These are phyloP conservation scores for Drosophila parvula DNA, from an alignment of 1,140 invertebrate genomes.

Conservation along the genomic window DNA sequence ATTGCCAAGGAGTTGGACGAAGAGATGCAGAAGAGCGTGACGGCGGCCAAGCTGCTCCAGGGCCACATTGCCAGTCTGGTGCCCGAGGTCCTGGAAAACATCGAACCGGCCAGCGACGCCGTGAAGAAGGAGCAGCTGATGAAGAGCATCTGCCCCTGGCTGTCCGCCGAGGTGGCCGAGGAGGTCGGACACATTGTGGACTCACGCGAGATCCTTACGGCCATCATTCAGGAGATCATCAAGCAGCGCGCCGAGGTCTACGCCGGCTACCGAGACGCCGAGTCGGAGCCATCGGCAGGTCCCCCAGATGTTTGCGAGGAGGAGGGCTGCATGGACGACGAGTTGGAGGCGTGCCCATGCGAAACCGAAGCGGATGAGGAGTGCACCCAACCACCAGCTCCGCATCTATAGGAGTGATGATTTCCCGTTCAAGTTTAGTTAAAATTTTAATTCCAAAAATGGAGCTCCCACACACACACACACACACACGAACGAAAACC, in stretches of 20 bases:
- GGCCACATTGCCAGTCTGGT: slow-evolving; percentile 93
- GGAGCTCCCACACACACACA: background rate
- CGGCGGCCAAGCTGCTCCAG: slow-evolving; percentile 91
- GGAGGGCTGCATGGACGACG: slow-evolving; percentile 59
- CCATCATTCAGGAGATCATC: slow-evolving; percentile 90
- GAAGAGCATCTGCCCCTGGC: slow-evolving; percentile 94
- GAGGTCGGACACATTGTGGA: slow-evolving; percentile 92
- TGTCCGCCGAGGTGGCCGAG: slow-evolving; percentile 91
- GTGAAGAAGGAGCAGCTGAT: slow-evolving; percentile 87
- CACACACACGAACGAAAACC: background rate
- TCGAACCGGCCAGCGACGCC: slow-evolving; percentile 84
- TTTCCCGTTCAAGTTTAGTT: slow-evolving; percentile 56
- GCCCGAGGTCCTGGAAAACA: slow-evolving; percentile 91
- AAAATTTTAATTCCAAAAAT: slow-evolving; percentile 20
- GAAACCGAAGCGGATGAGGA: slow-evolving; percentile 62
- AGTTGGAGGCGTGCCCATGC: slow-evolving; percentile 59
- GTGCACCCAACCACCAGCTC: slow-evolving; percentile 47
- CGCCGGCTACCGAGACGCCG: slow-evolving; percentile 69
- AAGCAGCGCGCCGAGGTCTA: slow-evolving; percentile 87
- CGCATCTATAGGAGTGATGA: slow-evolving; percentile 40
- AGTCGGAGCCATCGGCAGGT: slow-evolving; percentile 34
- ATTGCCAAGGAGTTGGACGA: slow-evolving; percentile 76
- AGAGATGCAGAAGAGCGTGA: slow-evolving; percentile 89
- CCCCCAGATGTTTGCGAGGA: slow-evolving; percentile 53
- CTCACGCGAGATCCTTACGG: slow-evolving; percentile 91